Conservation (phyloP, 2,888 invertebrate genomes). For the Sicus ferrugineus region DNA sequence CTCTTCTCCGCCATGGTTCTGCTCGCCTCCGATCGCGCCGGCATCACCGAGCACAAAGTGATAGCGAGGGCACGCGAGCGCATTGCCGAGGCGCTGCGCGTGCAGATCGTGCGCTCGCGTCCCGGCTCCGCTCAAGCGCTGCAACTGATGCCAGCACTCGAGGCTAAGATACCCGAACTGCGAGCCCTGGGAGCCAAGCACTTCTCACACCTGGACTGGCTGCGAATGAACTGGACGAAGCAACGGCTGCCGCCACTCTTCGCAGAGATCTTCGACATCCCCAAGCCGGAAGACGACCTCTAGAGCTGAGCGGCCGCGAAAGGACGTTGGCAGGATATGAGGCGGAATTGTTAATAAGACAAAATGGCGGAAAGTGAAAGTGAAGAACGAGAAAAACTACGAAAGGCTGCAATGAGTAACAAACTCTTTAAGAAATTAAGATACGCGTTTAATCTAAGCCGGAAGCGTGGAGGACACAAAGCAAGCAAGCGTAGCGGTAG, state of each 20-base stretch:
- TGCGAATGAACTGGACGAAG: slow-evolving; percentile 86
- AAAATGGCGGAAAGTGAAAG: not conserved
- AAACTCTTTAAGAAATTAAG: slow-evolving; percentile 27
- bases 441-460: not conserved
- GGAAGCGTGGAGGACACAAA: not conserved
- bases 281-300: slow-evolving; percentile 78
- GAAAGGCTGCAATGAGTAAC: slow-evolving; percentile 33
- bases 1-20: slow-evolving; percentile 87
- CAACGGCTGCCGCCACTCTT: slow-evolving; percentile 90
- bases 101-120: slow-evolving; percentile 70
- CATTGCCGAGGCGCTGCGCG: slow-evolving; percentile 85
- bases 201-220: slow-evolving; percentile 87
- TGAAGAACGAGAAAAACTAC: slow-evolving; percentile 18
- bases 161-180: slow-evolving; percentile 77
- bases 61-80: slow-evolving; percentile 83
- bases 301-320: slow-evolving; percentile 43
- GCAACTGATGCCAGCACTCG: slow-evolving; percentile 65
- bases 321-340: not conserved
- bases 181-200: slow-evolving; percentile 83
- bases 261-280: slow-evolving; percentile 97
- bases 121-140: slow-evolving; percentile 63
- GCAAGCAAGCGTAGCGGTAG: not conserved
- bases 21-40: slow-evolving; percentile 80
- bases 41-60: slow-evolving; percentile 80
- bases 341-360: not conserved